Conservation (phyloP, 1,140 invertebrate species). For the Drosophila varians region DNA sequence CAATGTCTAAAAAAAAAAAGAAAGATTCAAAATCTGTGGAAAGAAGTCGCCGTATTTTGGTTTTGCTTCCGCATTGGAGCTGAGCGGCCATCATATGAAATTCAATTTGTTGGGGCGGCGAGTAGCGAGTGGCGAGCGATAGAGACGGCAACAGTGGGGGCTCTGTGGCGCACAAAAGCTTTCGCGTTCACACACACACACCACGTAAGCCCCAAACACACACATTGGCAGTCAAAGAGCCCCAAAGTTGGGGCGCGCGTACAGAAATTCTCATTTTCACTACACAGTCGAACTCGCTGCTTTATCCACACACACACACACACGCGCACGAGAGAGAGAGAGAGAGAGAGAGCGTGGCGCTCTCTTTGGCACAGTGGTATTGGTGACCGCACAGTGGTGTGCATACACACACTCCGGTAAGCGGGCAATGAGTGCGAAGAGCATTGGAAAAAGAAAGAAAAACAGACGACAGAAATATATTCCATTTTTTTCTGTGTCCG, state of each 20-base stretch:
- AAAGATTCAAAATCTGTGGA: background rate
- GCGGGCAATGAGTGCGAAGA: constrained; percentile 76
- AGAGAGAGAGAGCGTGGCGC: constrained; percentile 25
- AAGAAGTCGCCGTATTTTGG: constrained; percentile 45
- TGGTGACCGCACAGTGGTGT: constrained; percentile 62
- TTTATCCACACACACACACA: constrained; percentile 11
- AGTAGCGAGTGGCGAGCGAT: constrained; percentile 26
- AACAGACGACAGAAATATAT: constrained; percentile 81
- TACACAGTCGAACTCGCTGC: constrained; percentile 13
- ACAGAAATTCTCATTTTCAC: constrained; percentile 42
- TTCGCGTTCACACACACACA: constrained; percentile 38
- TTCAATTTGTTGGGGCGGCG: constrained; percentile 50
- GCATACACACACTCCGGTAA: constrained; percentile 66
- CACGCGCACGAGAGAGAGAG: constrained; percentile 43
- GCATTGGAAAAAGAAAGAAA: constrained; percentile 83
- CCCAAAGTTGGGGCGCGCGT: constrained; percentile 46
- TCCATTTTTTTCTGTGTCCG: constrained; percentile 77
- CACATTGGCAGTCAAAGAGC: constrained; percentile 8
- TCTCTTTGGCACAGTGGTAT: constrained; percentile 39
- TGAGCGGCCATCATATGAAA: constrained; percentile 50
- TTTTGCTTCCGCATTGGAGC: constrained; percentile 66
- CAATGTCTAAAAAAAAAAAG: background rate
- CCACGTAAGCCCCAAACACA: constrained; percentile 9
- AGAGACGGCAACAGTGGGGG: constrained; percentile 27
- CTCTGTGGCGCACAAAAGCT: constrained; percentile 36